Conservation (phyloP, 2,797 vertebrate species). For the Distichodus sexfasciatus region DNA sequence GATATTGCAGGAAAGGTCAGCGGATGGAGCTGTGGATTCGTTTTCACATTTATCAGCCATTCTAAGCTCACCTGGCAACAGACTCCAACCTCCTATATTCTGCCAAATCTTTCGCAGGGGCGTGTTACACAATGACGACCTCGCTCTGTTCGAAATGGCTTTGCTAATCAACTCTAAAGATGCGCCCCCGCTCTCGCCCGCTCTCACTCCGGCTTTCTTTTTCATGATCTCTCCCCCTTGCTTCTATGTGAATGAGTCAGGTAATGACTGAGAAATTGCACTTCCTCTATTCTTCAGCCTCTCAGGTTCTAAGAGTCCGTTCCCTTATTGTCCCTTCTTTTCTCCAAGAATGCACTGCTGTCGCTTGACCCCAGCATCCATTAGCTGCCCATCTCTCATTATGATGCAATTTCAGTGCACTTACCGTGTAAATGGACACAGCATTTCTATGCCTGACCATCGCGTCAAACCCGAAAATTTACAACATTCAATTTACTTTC, state of each 20-base stretch:
- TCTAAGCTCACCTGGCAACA: neutral
- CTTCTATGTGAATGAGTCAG: constrained; percentile 62
- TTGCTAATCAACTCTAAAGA: constrained; percentile 32
- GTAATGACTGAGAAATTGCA: constrained; percentile 64
- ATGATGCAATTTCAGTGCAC: constrained; percentile 49
- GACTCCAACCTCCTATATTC: constrained; percentile 14
- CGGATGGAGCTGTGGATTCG: constrained; percentile 4
- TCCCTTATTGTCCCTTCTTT: constrained; percentile 42
- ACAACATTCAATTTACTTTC: neutral
- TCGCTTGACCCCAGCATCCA: constrained; percentile 54
- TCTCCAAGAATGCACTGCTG: constrained; percentile 46
- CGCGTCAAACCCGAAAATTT: constrained; percentile 15
- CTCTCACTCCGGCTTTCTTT: constrained; percentile 9
- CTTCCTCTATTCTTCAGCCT: constrained; percentile 50
- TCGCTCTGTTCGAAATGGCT: constrained; percentile 27
- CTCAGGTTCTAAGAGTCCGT: constrained; percentile 26
- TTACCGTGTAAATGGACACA: constrained; percentile 46
- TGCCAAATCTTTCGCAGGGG: constrained; percentile 1
- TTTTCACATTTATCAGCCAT: neutral
- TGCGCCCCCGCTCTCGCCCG: constrained; percentile 13
- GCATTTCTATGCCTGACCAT: constrained; percentile 9
- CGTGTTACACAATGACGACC: constrained; percentile 16
- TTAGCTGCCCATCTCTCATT: constrained; percentile 48
- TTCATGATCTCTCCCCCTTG: constrained; percentile 18
- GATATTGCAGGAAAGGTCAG: neutral